phyloP scores from a whole-genome alignment of 2,888 invertebrate species.

The Ochropleura plecta region DNA sequence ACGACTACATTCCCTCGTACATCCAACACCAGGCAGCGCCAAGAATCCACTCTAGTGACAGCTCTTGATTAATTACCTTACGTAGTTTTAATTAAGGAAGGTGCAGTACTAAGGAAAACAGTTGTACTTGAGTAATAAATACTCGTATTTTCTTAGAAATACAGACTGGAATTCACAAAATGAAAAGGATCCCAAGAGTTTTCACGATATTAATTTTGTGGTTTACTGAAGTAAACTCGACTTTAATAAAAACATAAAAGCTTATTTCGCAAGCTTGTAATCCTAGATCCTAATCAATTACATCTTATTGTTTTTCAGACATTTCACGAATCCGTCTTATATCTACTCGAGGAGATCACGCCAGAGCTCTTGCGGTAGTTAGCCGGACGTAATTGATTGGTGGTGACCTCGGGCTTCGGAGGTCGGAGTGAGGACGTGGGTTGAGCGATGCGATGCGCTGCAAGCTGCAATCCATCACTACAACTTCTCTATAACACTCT shows the following conservation, averaged over 20 bases:
- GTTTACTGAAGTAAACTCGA: conserved; percentile 20
- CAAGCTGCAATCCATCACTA: conserved; percentile 35
- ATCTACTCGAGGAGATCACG: conserved; percentile 1
- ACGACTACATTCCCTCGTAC: conserved; percentile 29
- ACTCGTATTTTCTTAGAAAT: conserved; percentile 22
- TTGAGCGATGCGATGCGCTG: conserved; percentile 25
- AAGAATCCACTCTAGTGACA: conserved; percentile 54
- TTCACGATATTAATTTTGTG: conserved; percentile 25
- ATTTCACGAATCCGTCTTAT: conserved; percentile 9
- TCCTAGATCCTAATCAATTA: conserved; percentile 11
- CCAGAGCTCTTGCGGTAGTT: conserved; percentile 17
- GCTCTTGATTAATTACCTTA: conserved; percentile 50
- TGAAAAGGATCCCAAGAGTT: conserved; percentile 6
- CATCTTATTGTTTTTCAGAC: conserved; percentile 1
- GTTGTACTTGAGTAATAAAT: conserved; percentile 36
- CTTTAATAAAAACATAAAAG: conserved; percentile 11
- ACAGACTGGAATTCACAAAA: conserved; percentile 24
- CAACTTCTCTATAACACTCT: conserved; percentile 2
- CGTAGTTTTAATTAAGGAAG: conserved; percentile 61
- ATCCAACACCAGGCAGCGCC: conserved; percentile 32
- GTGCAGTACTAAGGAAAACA: conserved; percentile 46
- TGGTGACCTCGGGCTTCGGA: background rate
- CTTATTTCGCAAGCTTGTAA: conserved; percentile 4
- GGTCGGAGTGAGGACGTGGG: conserved; percentile 10
- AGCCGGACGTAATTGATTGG: conserved; percentile 43